phyloP scores from a whole-genome alignment of 2,888 invertebrate species.

The Dasysyrphus albostriatus region DNA sequence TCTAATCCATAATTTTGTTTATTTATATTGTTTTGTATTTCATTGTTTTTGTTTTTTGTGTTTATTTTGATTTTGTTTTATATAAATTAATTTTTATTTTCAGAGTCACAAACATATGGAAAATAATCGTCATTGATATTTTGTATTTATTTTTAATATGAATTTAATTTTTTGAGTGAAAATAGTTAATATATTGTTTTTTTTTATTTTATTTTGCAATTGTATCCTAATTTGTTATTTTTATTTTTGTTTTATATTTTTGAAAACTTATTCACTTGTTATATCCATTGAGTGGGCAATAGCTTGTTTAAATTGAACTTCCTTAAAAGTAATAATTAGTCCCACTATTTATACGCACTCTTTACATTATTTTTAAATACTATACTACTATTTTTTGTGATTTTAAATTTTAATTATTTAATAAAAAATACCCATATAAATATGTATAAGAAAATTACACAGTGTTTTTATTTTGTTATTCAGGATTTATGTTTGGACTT shows the following conservation, averaged over 20 bases:
- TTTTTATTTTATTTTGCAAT: slow-evolving; percentile 4
- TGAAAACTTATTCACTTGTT: slow-evolving; percentile 12
- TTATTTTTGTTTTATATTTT: neutral
- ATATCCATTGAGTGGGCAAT: slow-evolving; percentile 15
- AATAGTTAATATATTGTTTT: slow-evolving; percentile 7
- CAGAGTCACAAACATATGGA: slow-evolving; percentile 59
- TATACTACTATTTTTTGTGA: slow-evolving; percentile 65
- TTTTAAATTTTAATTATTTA: slow-evolving; percentile 58
- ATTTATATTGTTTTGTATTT: slow-evolving; percentile 4
- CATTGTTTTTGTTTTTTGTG: slow-evolving; percentile 56
- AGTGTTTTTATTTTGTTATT: neutral
- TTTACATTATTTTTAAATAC: neutral
- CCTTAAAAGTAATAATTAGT: neutral
- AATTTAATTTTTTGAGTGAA: slow-evolving; percentile 20
- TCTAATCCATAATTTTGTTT: slow-evolving; percentile 40
- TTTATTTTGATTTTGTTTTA: slow-evolving; percentile 63
- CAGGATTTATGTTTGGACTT: too few species aligned
- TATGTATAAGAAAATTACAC: neutral
- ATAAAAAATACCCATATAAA: slow-evolving; percentile 4
- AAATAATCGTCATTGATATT: slow-evolving; percentile 40
- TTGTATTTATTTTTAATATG: slow-evolving; percentile 1
- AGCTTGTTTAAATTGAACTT: slow-evolving; percentile 15
- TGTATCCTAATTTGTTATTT: slow-evolving; percentile 4
- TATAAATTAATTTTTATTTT: slow-evolving; percentile 71
- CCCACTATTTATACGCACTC: slow-evolving; percentile 9